A percentile compares a stretch with the other conserved stretches of the same genome.
Evolutionary conservation across 2,888 invertebrate genomes (phyloP).

Genomic region (Cyclophora albipunctata): DNA sequence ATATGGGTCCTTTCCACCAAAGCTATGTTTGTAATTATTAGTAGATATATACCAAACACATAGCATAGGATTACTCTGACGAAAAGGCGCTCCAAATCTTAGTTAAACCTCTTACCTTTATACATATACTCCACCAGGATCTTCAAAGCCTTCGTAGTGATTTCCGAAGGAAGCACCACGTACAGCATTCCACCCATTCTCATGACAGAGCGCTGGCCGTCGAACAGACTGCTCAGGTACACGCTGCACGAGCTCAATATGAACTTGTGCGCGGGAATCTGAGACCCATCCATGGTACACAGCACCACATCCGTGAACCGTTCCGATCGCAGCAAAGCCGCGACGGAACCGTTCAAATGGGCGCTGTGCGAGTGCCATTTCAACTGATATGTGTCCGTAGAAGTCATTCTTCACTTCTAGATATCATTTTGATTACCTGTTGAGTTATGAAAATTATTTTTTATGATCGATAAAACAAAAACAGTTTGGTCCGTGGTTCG

Average conservation of each 20-base stretch:
- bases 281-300: slow-evolving; percentile 85
- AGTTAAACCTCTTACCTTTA: slow-evolving; percentile 61
- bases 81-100: too few relatives aligned
- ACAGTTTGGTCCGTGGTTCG: too few relatives aligned
- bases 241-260: slow-evolving; percentile 87
- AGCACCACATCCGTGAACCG: slow-evolving; percentile 88
- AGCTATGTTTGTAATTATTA: too few relatives aligned
- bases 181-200: slow-evolving; percentile 75
- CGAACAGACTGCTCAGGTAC: slow-evolving; percentile 60
- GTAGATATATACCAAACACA: too few relatives aligned
- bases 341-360: slow-evolving; percentile 87
- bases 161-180: slow-evolving; percentile 86
- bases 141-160: slow-evolving; percentile 85
- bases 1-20: too few relatives aligned
- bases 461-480: too few relatives aligned
- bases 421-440: slow-evolving; percentile 22
- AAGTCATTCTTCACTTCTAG: slow-evolving; percentile 45
- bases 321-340: slow-evolving; percentile 84
- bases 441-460: too few relatives aligned
- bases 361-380: slow-evolving; percentile 92
- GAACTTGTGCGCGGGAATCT: slow-evolving; percentile 89
- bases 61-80: too few relatives aligned
- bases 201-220: slow-evolving; percentile 61
- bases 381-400: slow-evolving; percentile 87
- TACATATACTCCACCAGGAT: slow-evolving; percentile 92